phyloP scores from a whole-genome alignment of 2,888 invertebrate species.

The Nephrocerus scutellatus region DNA sequence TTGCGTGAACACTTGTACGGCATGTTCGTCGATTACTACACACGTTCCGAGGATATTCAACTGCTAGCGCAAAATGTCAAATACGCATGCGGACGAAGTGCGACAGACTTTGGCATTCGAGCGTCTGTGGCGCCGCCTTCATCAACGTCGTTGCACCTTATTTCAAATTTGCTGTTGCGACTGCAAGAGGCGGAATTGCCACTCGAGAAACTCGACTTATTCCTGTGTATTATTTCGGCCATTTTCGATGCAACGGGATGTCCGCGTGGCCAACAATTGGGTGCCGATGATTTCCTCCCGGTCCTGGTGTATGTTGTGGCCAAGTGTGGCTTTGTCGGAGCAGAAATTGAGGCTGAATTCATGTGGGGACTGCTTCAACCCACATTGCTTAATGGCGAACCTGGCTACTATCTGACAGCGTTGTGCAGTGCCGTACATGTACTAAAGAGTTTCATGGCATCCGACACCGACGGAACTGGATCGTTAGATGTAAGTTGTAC shows the following conservation, averaged over 20 bases:
- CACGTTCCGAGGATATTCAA: constrained; percentile 63
- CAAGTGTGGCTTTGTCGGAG: constrained; percentile 80
- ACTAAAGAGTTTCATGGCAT: constrained; percentile 46
- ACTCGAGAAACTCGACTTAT: constrained; percentile 83
- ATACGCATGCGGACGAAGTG: constrained; percentile 42
- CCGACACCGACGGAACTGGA: constrained; percentile 44
- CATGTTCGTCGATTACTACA: constrained; percentile 84
- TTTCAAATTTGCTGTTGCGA: constrained; percentile 69
- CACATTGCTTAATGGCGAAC: constrained; percentile 83
- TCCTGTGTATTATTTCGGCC: constrained; percentile 79
- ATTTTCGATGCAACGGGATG: constrained; percentile 66
- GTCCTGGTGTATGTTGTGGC: constrained; percentile 88
- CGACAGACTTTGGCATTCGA: constrained; percentile 45
- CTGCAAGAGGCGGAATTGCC: constrained; percentile 90
- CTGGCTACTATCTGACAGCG: constrained; percentile 90
- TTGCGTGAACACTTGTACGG: constrained; percentile 76
- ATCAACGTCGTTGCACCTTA: constrained; percentile 64
- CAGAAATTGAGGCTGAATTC: constrained; percentile 91
- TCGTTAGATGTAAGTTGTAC: constrained; percentile 44
- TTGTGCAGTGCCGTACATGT: constrained; percentile 78
- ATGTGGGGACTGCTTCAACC: constrained; percentile 94
- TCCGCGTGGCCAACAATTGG: constrained; percentile 50
- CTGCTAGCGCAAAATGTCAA: constrained; percentile 53
- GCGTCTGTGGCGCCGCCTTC: constrained; percentile 71
- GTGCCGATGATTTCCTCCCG: constrained; percentile 85